Percentiles rank a stretch among this genome's conserved stretches.
phyloP scores from a whole-genome alignment of 2,797 vertebrate species.

The Falco rusticolus region DNA sequence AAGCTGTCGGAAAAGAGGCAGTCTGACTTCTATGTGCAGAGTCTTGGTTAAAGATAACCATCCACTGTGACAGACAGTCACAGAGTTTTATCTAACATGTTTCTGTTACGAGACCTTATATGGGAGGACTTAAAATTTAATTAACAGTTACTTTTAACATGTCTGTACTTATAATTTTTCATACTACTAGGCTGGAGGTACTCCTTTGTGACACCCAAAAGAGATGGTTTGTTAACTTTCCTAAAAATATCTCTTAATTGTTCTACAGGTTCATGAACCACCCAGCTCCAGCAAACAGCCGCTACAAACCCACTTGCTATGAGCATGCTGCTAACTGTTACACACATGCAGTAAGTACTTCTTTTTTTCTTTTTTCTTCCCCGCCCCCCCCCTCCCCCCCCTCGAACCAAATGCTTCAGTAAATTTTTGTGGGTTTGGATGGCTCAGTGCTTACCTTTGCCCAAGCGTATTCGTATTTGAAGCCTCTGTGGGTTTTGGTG shows the following conservation, averaged over 20 bases:
- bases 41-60: background rate
- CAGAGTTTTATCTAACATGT: background rate
- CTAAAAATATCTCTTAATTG: slow-evolving; percentile 36
- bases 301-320: slow-evolving; percentile 96
- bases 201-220: background rate
- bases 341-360: slow-evolving; percentile 92
- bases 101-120: background rate
- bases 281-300: slow-evolving; percentile 91
- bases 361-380: no score
- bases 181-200: background rate
- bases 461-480: background rate
- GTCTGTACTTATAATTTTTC: background rate
- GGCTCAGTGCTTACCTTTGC: background rate
- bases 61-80: background rate
- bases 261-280: slow-evolving; percentile 96
- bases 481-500: background rate
- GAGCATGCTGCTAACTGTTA: slow-evolving; percentile 99
- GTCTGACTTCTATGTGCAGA: background rate
- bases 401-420: background rate
- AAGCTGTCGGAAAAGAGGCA: background rate
- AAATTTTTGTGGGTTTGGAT: background rate
- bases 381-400: no score
- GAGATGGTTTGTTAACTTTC: background rate
- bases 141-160: background rate
- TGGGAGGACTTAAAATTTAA: background rate